Evolutionary conservation across 1,140 invertebrate genomes (phyloP), one percentile per base, ranked within the genome.

Genomic region (Drosophila parvula): DNA sequence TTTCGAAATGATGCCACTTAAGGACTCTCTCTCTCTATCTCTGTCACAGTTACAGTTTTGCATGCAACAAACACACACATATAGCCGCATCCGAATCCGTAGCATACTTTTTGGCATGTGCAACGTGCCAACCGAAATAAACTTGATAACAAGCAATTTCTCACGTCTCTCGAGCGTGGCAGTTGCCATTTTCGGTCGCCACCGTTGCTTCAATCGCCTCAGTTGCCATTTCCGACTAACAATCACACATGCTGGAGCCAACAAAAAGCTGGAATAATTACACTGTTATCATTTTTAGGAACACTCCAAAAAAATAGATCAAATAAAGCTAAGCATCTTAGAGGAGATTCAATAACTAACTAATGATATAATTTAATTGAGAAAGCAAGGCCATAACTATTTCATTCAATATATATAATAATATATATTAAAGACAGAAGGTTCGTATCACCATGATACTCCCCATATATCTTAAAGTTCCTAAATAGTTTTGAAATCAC

Each of bases 1-100:
- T 90, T 90, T 90, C 82, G 75, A 90, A 90, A 90, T 90, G 76
- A 90, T 90, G 86, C 86, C 88, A 90, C 88, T 90, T 90, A 90
- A 69, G 62, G 62, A 53, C 61, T 65, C 14, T 22, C 30, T 16
- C 43, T 18, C 30, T 63, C 16, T 12, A 14, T 44, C 30, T 57
- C 57, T 28, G 41, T 50, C 14, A 6, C 27, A 30, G 36, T 59
- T 62, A 59, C 61, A 78, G 74, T 58, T 81, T 81, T 81, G 79
- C 79, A 81, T 80, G 58, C 47, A 14, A 22, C 38, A 51, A 40
- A 22, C 50, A 47, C 43, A 18, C 47, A 44, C 14, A 64, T 12
- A 34, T 5, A 36, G 50, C 50, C 51, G 12, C 44, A 58, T n/a
- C 56, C 12, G 47, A 27, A 41, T 43, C n/a, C 59, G 67, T 90